Base-by-base conservation (phyloP, 2,113 vertebrate species). In the Prietella phreatophila region DNA sequence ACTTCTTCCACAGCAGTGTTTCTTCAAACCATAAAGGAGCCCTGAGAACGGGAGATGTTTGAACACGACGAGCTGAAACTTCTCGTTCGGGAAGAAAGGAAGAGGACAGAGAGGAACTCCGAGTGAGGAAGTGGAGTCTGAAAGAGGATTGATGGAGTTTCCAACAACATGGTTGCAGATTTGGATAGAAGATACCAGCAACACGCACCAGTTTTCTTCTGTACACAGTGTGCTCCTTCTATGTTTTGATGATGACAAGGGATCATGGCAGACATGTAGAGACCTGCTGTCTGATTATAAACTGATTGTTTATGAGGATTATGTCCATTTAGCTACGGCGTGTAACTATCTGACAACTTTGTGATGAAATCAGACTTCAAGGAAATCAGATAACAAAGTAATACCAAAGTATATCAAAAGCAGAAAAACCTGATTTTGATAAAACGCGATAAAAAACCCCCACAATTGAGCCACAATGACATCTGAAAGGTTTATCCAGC, bases 1-100 rank as follows among this genome's bases (percentile, higher is more conserved):
- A 73, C 33, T 63, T 71, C 71, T 79, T 39, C 79, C 53, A 61
- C 79, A 27, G 56, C 80, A 42, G 56, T 61, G 33, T 61, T 61
- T 82, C 33, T 61, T 82, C 80, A 5, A 33, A 25, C 15, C 56
- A 82, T 30, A 75, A 73, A 87, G 75, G 55, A 50, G 84, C 22
- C 33, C 3, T 11, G 60, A 60, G 83, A 71, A 87, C 71, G 7
- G 2, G 73, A 84, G 55, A 85, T 55, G 33, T 76, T 76, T 85
- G 71, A 78, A 85, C 39, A 85, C 13, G 56, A 78, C 0, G 5
- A 25, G 53, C 56, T 27, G 80, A 61, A 61, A 42, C 30, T 81
- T 58, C 55, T 58, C 30, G 22, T 36, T 60, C 27, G 22, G 36
- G 33, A 42, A 39, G 58, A 82, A 13, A 82, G 56, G 13, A 13